Evolutionary conservation across 2,888 invertebrate species (phyloP), one percentile per base, ranked within the genome.

Genomic region (Parnassius mnemosyne): DNA sequence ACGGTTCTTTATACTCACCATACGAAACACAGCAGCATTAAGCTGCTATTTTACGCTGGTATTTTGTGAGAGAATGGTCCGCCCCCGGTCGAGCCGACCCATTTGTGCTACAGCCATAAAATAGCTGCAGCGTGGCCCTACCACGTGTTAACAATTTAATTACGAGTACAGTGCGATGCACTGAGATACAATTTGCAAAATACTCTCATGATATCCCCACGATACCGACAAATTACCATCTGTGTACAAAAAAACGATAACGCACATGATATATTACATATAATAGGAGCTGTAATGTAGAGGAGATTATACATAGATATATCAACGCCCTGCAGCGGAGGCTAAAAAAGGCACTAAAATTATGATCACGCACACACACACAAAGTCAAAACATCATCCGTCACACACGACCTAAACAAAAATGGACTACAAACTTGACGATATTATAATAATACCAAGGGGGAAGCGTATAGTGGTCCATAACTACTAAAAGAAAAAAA

Each of bases 401-500:
- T 88, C 86, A 84, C 78, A 84, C 79, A 71, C 73, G 72, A 78
- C 76, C 73, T 71, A 79, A 80, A 84, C 80, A 81, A 84, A 86
- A 86, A 83, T 79, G 78, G 71, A 71, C 72, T 76, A 71, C 66
- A 67, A 69, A 78, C 86, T 83, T 88, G 89, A 90, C 85, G 88
- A 90, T 87, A 86, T 89, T 89, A 88, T 90, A 90, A 90, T 90
- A 90, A 89, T 84, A 87, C 86, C 79, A 73, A 79, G 71, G 75
- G 79, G 75, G 79, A 77, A 73, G 68, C 68, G 66, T 66, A 67
- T 69, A 70, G 63, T 59, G 59, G 47, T 59, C 54, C 65, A 66
- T 61, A 70, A 74, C 75, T 71, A 65, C 25, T 50, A 50, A 58
- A 53, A 69, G 68, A 69, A 74, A 81, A n/a, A 83, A 80, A 83